Conservation (phyloP, 2,113 vertebrate species). For the Chascanopsetta lugubris region DNA sequence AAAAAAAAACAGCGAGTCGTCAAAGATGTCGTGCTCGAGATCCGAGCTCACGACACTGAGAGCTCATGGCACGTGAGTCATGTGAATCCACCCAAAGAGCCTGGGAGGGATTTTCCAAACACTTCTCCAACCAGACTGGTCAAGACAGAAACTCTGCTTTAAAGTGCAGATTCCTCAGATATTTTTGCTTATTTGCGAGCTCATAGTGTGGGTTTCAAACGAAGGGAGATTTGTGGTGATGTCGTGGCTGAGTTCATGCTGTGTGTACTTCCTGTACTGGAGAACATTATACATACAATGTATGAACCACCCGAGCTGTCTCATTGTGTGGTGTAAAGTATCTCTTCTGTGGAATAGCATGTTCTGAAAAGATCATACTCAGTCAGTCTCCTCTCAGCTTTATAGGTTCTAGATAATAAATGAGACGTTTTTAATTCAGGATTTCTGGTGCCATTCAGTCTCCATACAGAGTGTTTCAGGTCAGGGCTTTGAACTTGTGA, state of each 20-base stretch:
- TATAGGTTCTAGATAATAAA: constrained; percentile 34
- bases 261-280: background rate
- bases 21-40: constrained; percentile 4
- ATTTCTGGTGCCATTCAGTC: background rate
- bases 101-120: constrained; percentile 17
- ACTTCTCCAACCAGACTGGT: constrained; percentile 33
- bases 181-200: no score
- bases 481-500: constrained; percentile 39
- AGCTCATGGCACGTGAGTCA: background rate
- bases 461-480: constrained; percentile 4
- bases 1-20: background rate
- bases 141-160: no score
- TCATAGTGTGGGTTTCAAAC: background rate
- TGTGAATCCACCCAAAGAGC: background rate
- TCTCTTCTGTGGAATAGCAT: background rate
- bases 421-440: background rate
- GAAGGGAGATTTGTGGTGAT: background rate
- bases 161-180: no score
- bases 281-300: background rate
- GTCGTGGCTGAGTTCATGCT: background rate
- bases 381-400: background rate
- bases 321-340: background rate
- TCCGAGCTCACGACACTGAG: constrained; percentile 4
- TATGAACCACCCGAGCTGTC: no score
- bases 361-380: background rate